phyloP scores from a whole-genome alignment of 2,888 invertebrate species.

The Brachynemurus nebulosus region DNA sequence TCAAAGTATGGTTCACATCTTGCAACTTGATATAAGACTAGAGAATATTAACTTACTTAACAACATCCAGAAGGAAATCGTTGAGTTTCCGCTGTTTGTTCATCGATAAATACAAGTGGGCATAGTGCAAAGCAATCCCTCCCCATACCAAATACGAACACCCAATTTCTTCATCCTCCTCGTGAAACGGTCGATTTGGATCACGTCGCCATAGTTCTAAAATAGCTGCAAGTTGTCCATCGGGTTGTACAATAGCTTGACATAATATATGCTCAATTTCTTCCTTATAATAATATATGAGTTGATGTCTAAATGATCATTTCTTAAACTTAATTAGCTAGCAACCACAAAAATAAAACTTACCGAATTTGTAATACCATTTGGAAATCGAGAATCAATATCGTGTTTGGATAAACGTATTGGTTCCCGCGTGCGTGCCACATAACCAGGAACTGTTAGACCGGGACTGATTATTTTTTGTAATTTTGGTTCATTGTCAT shows the following conservation, averaged over 20 bases:
- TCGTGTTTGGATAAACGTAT: constrained; percentile 32
- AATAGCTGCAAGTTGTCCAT: constrained; percentile 49
- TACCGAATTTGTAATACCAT: constrained; percentile 30
- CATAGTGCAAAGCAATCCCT: constrained; percentile 53
- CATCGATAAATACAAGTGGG: constrained; percentile 52
- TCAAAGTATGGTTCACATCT: too few relatives aligned
- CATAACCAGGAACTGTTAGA: constrained; percentile 26
- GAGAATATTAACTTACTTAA: constrained; percentile 66
- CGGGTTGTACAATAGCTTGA: constrained; percentile 48
- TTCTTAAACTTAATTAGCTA: too few relatives aligned
- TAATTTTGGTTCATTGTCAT: constrained; percentile 25
- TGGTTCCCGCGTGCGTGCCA: constrained; percentile 34
- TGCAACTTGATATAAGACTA: too few relatives aligned
- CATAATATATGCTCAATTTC: constrained; percentile 37
- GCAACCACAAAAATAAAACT: too few relatives aligned
- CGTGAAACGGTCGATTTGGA: constrained; percentile 35
- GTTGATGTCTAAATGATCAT: too few relatives aligned
- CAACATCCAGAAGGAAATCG: constrained; percentile 64
- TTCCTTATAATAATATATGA: constrained; percentile 25
- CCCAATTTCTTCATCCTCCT: constrained; percentile 54
- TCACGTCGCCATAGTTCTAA: constrained; percentile 51
- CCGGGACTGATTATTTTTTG: constrained; percentile 21
- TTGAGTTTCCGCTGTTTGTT: constrained; percentile 57
- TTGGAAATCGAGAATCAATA: constrained; percentile 37
- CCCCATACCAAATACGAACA: constrained; percentile 54